Evolutionary conservation across 2,113 vertebrate species (phyloP).

Genomic region (Neofelis nebulosa): DNA sequence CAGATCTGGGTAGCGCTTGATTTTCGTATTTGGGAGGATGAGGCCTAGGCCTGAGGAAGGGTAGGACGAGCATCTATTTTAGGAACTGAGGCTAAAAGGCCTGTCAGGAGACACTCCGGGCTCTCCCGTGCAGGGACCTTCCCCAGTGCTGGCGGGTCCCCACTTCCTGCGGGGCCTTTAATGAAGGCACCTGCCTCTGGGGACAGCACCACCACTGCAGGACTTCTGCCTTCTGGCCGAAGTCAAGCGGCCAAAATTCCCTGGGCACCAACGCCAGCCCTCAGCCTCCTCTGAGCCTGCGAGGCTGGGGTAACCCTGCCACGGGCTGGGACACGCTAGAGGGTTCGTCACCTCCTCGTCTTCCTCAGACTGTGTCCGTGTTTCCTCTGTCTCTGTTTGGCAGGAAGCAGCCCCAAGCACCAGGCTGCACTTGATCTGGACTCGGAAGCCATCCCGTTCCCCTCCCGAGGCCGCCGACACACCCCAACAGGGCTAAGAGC

Average conservation of each 20-base stretch:
- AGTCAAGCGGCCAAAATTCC: no score
- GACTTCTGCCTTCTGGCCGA: not conserved
- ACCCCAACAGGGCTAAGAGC: not conserved
- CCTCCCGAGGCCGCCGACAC: rapidly evolving
- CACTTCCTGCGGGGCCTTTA: not conserved
- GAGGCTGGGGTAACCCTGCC: no score
- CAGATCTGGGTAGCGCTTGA: not conserved
- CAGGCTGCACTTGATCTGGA: not conserved
- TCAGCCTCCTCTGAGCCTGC: no score
- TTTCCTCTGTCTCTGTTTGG: not conserved
- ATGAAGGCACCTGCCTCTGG: not conserved
- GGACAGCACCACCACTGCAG: no score
- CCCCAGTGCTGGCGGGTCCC: no score
- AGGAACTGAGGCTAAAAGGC: no score
- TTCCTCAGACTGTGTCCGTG: no score
- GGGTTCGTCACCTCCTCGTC: no score
- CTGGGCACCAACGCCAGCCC: not conserved
- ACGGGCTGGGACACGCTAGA: no score
- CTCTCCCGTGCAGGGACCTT: no score
- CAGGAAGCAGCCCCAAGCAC: not conserved
- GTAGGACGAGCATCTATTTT: no score
- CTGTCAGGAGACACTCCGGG: not conserved
- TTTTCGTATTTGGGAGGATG: not conserved
- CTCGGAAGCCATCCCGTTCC: not conserved
- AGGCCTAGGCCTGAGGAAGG: not conserved